These are phyloP conservation scores for Misgurnus mizolepis DNA, from an alignment of 2,113 vertebrate species.

Conservation along the genomic window DNA sequence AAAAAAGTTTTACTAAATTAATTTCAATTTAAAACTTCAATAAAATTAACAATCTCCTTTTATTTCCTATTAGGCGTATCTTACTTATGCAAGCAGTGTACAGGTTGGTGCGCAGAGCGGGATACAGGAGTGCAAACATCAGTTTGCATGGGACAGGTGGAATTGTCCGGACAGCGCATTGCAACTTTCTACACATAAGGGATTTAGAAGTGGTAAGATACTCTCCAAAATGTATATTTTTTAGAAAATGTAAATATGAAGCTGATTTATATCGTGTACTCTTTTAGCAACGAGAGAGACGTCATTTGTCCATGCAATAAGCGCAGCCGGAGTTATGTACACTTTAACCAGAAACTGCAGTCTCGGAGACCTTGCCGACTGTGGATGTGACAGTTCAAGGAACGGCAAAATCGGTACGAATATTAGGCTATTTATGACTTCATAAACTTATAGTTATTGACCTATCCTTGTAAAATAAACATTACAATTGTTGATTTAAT, in stretches of 20 bases:
- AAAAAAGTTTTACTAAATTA: no score
- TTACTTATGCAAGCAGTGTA: slow-evolving; percentile 87
- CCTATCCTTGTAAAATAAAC: no score
- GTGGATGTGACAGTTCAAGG: slow-evolving; percentile 90
- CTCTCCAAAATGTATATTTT: neutral
- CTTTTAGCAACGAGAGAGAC: slow-evolving; percentile 88
- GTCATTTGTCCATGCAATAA: slow-evolving; percentile 93
- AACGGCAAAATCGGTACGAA: slow-evolving; percentile 84
- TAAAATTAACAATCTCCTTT: no score
- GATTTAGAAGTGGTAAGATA: slow-evolving; percentile 82
- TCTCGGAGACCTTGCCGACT: slow-evolving; percentile 91
- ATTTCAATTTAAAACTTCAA: no score
- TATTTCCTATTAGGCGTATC: slow-evolving; percentile 78
- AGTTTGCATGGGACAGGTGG: slow-evolving; percentile 96
- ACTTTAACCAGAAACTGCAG: slow-evolving; percentile 96
- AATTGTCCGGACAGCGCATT: slow-evolving; percentile 92
- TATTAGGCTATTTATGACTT: neutral
- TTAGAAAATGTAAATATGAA: neutral
- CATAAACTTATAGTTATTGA: neutral
- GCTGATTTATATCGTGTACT: neutral
- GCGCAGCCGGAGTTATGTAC: slow-evolving; percentile 92
- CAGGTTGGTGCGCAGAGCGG: slow-evolving; percentile 86
- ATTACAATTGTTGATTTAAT: no score
- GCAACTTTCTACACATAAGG: slow-evolving; percentile 84
- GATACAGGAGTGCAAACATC: slow-evolving; percentile 91